Evolutionary conservation across 2,797 vertebrate genomes (phyloP), one percentile per base, ranked within the genome.

Genomic region (Crenuchus spilurus): DNA sequence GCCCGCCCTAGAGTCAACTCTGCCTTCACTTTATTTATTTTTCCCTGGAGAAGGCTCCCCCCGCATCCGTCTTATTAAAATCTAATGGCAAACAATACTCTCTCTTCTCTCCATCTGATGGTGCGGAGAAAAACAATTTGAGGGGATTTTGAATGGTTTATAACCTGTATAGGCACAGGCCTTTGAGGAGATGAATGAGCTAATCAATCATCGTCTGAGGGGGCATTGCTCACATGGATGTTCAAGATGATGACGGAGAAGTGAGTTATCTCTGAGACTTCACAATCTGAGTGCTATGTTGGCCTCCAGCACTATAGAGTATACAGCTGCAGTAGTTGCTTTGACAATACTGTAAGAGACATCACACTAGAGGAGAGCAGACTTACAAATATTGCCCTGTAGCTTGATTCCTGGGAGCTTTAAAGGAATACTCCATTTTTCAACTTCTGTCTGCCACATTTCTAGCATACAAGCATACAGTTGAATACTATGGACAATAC

Each of bases 1-100:
- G 65, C 46, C 46, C 60, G 22, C 33, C 67, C 37, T 51, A 16
- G 62, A 66, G 49, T 74, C 72, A 74, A 57, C 52, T 68, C 33
- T 24, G 63, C 42, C 57, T 52, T 48, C 33, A 55, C 46, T 68
- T 74, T 68, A 74, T 75, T 75, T 75, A 69, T 75, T 69, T 69
- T 75, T 69, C 64, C 73, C 46, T 35, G 28, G 57, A 70, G 74
- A 62, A 70, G 48, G 16, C 30, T 55, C 49, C 35, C 72, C 48
- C 31, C 41, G 35, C 66, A 70, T 70, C 58, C 41, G 57, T 70
- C 57, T 76, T 76, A 70, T 70, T 61, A 76, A 64, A 63, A 63
- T 63, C 60, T 70, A 63, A 70, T 70, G 58, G 37, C 46, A 70
- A 68, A 26, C 72, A 68, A 66, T 69, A 60, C 65, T 11, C 41